Evolutionary conservation across 1,140 invertebrate species (phyloP).

Genomic region (Carcinoscorpius rotundicauda): DNA sequence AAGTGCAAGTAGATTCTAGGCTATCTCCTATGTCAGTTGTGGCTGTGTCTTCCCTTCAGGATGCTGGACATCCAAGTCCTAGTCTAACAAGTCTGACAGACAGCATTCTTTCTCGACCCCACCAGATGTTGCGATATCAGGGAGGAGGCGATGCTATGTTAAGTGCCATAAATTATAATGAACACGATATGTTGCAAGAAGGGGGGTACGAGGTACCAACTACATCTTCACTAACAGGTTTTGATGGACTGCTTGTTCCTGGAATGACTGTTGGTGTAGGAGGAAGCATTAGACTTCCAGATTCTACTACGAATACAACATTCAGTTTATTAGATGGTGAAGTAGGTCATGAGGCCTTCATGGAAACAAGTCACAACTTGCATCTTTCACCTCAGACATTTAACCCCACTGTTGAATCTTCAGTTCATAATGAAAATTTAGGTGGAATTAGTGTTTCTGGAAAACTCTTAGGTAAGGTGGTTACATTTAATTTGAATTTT

Average conservation of each 20-base stretch:
- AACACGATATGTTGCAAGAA: conserved; percentile 33
- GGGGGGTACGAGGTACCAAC: conserved; percentile 32
- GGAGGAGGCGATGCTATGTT: conserved; percentile 34
- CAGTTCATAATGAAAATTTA: too few relatives aligned
- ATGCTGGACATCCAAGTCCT: conserved; percentile 29
- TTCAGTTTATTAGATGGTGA: conserved; percentile 50
- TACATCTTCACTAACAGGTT: conserved; percentile 25
- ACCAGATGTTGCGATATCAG: conserved; percentile 24
- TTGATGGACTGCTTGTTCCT: conserved; percentile 29
- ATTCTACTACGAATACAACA: conserved; percentile 23
- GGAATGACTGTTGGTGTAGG: conserved; percentile 10
- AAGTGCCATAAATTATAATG: conserved; percentile 34
- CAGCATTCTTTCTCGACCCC: conserved; percentile 6
- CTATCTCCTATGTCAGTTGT: conserved; percentile 29
- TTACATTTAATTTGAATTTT: too few relatives aligned
- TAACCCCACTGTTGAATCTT: conserved; percentile 49
- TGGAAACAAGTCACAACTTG: conserved; percentile 32
- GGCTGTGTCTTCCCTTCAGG: conserved; percentile 26
- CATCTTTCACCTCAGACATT: conserved; percentile 55
- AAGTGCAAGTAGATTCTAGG: neutral
- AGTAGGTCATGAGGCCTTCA: conserved; percentile 42
- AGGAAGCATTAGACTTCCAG: conserved; percentile 34
- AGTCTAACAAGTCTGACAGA: conserved; percentile 11
- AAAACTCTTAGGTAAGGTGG: too few relatives aligned
- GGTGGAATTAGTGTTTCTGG: too few relatives aligned